A percentile compares a stretch with the other conserved stretches of the same genome.
phyloP scores from a whole-genome alignment of 1,140 invertebrate species.

The Apis laboriosa region DNA sequence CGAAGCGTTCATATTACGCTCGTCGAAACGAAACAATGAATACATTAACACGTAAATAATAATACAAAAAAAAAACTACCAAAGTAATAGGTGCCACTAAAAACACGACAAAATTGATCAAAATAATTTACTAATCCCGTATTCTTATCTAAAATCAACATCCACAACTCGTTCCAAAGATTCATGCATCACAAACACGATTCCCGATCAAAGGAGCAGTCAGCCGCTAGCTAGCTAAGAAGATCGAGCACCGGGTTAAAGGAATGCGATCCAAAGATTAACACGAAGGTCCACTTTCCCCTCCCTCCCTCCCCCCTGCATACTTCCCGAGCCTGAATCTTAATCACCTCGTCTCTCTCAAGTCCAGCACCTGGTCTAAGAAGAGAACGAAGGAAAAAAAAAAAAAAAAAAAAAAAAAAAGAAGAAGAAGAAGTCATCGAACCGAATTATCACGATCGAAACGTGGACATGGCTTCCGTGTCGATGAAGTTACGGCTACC shows the following conservation, averaged over 20 bases:
- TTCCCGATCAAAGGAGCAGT: conserved; percentile 15
- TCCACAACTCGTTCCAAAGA: not conserved
- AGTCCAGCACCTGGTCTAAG: not conserved
- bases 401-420: conserved; percentile 11
- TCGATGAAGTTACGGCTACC: not conserved
- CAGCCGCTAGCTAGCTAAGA: conserved; percentile 30
- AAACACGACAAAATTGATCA: no score
- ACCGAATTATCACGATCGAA: conserved; percentile 52
- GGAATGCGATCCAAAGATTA: conserved; percentile 56
- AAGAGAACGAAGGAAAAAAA: not conserved
- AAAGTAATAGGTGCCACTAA: no score
- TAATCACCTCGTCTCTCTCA: conserved; percentile 39
- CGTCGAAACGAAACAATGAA: no score
- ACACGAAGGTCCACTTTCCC: conserved; percentile 7
- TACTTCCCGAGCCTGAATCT: conserved; percentile 56
- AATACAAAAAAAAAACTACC: no score
- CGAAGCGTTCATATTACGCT: no score
- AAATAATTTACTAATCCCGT: no score
- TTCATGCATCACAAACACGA: conserved; percentile 1
- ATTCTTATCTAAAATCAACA: not conserved
- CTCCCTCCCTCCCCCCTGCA: not conserved
- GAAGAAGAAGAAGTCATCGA: not conserved
- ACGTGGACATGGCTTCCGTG: conserved; percentile 38
- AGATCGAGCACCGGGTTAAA: conserved; percentile 36
- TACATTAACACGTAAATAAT: no score